These are phyloP conservation scores for Cyclopterus lumpus DNA, from an alignment of 2,797 vertebrate genomes.

Conservation along the genomic window DNA sequence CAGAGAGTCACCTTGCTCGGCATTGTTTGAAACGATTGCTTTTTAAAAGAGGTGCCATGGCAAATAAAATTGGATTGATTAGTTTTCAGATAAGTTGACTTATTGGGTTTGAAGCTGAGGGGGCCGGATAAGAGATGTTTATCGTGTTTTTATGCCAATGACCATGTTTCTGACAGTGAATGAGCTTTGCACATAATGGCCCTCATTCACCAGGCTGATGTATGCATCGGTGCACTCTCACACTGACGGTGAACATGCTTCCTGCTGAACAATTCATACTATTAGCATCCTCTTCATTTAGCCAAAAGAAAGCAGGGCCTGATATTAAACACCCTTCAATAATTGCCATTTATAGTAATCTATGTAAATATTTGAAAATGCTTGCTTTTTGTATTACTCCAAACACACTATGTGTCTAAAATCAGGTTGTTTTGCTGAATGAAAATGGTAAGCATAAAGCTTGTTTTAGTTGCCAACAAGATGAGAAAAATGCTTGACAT, in stretches of 20 bases:
- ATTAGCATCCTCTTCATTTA: neutral
- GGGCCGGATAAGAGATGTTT: constrained; percentile 20
- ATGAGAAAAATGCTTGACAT: constrained; percentile 44
- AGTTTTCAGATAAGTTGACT: constrained; percentile 66
- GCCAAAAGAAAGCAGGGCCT: neutral
- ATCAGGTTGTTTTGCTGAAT: constrained; percentile 22
- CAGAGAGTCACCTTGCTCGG: constrained; percentile 75
- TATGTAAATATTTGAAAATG: neutral
- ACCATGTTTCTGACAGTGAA: constrained; percentile 24
- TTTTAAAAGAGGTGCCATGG: constrained; percentile 59
- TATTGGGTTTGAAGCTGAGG: constrained; percentile 46
- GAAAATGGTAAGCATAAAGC: constrained; percentile 18
- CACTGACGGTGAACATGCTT: neutral
- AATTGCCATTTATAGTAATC: neutral
- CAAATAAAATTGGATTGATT: constrained; percentile 73
- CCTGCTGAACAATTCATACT: neutral
- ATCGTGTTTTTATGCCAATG: constrained; percentile 19
- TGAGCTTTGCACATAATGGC: neutral
- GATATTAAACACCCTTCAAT: neutral
- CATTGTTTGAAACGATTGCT: constrained; percentile 70
- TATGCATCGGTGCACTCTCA: neutral
- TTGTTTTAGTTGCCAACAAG: constrained; percentile 37
- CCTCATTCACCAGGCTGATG: constrained; percentile 20
- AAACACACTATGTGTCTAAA: constrained; percentile 11
- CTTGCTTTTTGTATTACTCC: neutral